These are phyloP conservation scores for Synanthedon myopaeformis DNA, from an alignment of 2,888 invertebrate species.

Conservation along the genomic window DNA sequence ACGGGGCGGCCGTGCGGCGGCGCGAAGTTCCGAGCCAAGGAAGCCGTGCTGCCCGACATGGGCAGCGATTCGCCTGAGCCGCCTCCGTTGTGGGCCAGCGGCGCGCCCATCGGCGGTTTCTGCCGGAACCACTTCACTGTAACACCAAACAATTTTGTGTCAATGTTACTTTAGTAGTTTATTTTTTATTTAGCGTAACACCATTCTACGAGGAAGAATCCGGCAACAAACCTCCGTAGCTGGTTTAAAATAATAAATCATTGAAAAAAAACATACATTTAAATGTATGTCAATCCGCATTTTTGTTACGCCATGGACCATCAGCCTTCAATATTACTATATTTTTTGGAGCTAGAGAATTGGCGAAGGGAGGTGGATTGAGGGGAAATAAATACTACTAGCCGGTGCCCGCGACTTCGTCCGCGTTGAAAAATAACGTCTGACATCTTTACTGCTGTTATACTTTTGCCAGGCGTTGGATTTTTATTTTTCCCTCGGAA, in stretches of 20 bases:
- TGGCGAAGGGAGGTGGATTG: background rate
- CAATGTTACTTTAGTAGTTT: too few species aligned
- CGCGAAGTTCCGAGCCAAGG: slow-evolving; percentile 54
- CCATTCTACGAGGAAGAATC: too few species aligned
- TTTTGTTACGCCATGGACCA: too few species aligned
- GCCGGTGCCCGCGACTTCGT: too few species aligned
- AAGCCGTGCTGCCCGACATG: slow-evolving; percentile 70
- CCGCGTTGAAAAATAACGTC: too few species aligned
- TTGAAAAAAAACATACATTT: too few species aligned
- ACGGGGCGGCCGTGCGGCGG: slow-evolving; percentile 35
- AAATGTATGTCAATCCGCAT: too few species aligned
- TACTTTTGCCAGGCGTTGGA: too few species aligned
- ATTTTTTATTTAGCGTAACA: too few species aligned
- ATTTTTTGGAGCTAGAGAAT: background rate
- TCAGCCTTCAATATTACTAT: background rate
- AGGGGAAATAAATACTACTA: background rate
- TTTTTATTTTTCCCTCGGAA: too few species aligned
- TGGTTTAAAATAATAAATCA: background rate
- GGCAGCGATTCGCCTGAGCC: slow-evolving; percentile 62
- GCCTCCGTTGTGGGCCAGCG: slow-evolving; percentile 61
- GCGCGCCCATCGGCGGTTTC: slow-evolving; percentile 52
- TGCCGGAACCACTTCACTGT: slow-evolving; percentile 75
- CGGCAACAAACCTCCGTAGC: background rate
- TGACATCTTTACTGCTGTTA: too few species aligned
- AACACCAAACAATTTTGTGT: background rate